Conservation (phyloP, 2,797 vertebrate species). For the Coracias cyanogaster region DNA sequence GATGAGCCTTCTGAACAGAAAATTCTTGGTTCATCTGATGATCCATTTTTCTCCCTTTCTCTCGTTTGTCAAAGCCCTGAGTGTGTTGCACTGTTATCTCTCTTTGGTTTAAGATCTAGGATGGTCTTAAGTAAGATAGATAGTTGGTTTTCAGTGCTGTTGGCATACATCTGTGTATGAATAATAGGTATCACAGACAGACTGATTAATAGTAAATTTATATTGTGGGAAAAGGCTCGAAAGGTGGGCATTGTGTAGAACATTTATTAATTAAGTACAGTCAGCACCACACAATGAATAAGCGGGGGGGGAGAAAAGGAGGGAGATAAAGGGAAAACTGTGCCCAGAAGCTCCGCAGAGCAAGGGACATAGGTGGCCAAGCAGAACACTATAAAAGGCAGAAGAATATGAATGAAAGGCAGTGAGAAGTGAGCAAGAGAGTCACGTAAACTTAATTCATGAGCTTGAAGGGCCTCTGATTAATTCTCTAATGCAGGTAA, state of each 20-base stretch:
- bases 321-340: background rate
- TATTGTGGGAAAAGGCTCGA: background rate
- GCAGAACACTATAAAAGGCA: background rate
- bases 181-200: conserved; percentile 6
- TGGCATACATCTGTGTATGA: conserved; percentile 31
- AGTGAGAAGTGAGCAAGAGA: background rate
- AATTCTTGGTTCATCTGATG: background rate
- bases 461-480: background rate
- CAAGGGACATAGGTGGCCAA: background rate
- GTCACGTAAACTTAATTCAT: background rate
- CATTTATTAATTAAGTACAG: conserved; percentile 27
- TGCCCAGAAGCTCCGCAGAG: background rate
- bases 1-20: background rate
- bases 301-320: background rate
- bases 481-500: background rate
- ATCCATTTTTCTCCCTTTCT: background rate
- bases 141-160: background rate
- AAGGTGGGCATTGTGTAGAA: background rate
- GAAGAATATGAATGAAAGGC: background rate
- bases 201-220: conserved; percentile 19
- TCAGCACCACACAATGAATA: background rate
- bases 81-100: background rate
- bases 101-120: conserved; percentile 28
- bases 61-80: background rate
- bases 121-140: conserved; percentile 42